phyloP scores from a whole-genome alignment of 2,113 vertebrate species.

The Loxodonta africana region DNA sequence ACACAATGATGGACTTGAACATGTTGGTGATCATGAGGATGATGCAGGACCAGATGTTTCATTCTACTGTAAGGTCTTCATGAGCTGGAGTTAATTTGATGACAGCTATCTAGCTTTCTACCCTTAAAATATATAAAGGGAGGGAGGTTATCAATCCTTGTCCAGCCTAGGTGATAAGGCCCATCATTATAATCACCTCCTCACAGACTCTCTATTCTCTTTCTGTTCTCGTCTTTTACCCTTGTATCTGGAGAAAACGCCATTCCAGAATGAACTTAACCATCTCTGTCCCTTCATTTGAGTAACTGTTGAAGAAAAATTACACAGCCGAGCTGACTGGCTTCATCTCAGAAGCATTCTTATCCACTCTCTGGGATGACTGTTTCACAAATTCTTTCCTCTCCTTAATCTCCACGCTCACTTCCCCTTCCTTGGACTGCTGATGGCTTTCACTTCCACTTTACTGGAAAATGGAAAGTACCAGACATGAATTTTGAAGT shows the following conservation, averaged over 20 bases:
- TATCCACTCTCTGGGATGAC: not conserved
- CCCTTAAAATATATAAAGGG: not conserved
- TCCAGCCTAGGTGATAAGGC: not conserved
- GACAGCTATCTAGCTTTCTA: not conserved
- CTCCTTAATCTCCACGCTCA: not conserved
- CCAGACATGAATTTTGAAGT: not conserved
- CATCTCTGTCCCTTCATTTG: not conserved
- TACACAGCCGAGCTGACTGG: not conserved
- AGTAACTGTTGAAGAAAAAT: not conserved
- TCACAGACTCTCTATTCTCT: not conserved
- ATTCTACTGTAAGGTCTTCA: not conserved
- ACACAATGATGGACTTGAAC: not conserved
- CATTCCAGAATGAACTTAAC: not conserved
- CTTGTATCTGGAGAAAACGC: not conserved
- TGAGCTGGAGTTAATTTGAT: not conserved
- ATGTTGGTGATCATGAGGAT: not conserved
- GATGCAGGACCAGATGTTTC: not conserved
- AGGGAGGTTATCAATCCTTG: not conserved
- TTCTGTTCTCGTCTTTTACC: not conserved
- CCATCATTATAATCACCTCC: not conserved
- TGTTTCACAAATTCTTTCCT: not conserved
- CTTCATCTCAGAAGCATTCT: not conserved
- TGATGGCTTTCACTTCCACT: not conserved
- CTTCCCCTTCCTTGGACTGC: not conserved
- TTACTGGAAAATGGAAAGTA: not conserved